A percentile compares a stretch with the other conserved stretches of the same genome.
These are phyloP conservation scores for Sciurus carolinensis DNA, from an alignment of 2,797 vertebrate genomes.

Conservation along the genomic window DNA sequence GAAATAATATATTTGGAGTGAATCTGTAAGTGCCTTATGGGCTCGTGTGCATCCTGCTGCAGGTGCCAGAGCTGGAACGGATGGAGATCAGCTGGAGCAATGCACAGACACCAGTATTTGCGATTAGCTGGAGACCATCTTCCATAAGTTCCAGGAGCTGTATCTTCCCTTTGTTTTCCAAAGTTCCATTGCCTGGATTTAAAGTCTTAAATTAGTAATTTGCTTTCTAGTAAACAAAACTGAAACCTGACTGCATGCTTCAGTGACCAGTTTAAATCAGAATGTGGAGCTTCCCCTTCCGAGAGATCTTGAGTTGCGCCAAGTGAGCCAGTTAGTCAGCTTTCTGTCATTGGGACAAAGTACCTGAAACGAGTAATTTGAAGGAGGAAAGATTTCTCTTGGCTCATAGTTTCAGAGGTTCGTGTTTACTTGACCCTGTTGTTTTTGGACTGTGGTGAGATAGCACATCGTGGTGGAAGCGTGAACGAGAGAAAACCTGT, in stretches of 20 bases:
- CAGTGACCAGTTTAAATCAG: neutral
- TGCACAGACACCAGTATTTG: neutral
- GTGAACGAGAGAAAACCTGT: too few species aligned
- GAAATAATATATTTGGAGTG: neutral
- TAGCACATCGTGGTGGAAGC: too few species aligned
- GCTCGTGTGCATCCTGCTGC: accelerated
- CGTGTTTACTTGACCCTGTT: neutral
- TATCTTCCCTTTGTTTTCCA: neutral
- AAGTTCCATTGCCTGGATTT: neutral
- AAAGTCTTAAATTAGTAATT: neutral
- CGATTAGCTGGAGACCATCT: neutral
- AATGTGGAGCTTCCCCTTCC: neutral
- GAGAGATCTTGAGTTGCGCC: neutral
- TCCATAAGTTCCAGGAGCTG: neutral
- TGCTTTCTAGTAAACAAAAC: neutral
- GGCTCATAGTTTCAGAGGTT: too few species aligned
- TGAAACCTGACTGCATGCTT: neutral
- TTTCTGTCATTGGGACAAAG: neutral
- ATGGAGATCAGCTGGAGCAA: neutral
- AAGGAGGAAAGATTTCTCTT: neutral
- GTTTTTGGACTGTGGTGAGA: neutral
- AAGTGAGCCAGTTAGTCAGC: neutral
- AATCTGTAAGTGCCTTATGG: neutral
- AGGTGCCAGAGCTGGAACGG: neutral
- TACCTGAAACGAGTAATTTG: neutral